Evolutionary conservation across 1,140 invertebrate genomes (phyloP).

Genomic region (Agraylea sexmaculata): DNA sequence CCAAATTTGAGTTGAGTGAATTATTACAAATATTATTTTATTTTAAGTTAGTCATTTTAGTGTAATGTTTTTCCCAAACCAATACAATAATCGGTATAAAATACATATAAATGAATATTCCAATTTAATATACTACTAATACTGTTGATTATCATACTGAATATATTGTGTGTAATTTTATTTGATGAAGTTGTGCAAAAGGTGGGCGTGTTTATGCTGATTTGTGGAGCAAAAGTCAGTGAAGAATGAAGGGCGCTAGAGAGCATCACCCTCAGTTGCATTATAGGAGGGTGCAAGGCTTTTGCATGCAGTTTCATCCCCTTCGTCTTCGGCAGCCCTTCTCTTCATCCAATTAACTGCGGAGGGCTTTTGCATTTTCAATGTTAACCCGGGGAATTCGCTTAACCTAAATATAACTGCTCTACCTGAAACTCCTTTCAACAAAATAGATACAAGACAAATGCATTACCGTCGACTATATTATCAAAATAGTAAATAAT

Average conservation of each 20-base stretch:
- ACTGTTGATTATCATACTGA: not conserved
- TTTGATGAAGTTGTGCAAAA: conserved; percentile 12
- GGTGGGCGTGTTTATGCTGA: conserved; percentile 19
- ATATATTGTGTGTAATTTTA: not conserved
- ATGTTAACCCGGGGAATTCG: conserved; percentile 7
- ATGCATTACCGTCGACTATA: not conserved
- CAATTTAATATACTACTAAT: too few relatives aligned
- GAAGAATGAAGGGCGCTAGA: too few relatives aligned
- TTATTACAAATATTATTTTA: not conserved
- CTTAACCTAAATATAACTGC: conserved; percentile 2
- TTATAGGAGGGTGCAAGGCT: conserved; percentile 6
- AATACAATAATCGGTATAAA: too few relatives aligned
- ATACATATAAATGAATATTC: too few relatives aligned
- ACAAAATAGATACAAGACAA: not conserved
- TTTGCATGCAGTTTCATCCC: conserved; percentile 7
- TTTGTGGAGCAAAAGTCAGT: too few relatives aligned
- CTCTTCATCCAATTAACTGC: conserved; percentile 18
- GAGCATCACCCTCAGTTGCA: conserved; percentile 18
- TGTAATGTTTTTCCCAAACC: not conserved
- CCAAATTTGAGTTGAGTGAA: conserved; percentile 1
- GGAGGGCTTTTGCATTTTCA: conserved; percentile 18
- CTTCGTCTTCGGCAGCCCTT: conserved; percentile 4
- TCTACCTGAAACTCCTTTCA: conserved; percentile 6
- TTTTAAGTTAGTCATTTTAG: not conserved
- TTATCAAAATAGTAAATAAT: not conserved